Conservation (phyloP, 2,113 vertebrate species). For the Pardalotus punctatus region DNA sequence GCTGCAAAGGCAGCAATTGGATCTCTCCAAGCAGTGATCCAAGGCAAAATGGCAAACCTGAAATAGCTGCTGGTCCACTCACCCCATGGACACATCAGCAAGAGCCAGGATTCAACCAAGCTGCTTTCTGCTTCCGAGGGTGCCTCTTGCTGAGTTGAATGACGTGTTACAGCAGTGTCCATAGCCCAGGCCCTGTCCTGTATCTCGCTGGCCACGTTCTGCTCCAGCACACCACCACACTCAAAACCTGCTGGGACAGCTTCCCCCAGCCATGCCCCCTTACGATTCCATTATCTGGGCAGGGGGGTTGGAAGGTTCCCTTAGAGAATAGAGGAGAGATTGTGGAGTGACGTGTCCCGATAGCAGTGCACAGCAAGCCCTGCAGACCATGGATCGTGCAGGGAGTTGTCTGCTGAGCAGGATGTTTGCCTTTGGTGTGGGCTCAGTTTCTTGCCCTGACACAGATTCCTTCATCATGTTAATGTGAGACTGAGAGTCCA, state of each 20-base stretch:
- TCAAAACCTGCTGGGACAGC: background rate
- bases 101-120: background rate
- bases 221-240: background rate
- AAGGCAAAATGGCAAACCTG: background rate
- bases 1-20: background rate
- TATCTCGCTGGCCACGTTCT: rapidly evolving
- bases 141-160: background rate
- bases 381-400: rapidly evolving
- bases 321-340: background rate
- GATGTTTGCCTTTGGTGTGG: background rate
- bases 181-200: background rate
- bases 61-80: background rate
- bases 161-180: background rate
- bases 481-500: background rate
- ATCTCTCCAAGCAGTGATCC: background rate
- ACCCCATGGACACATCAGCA: background rate
- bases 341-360: background rate
- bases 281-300: rapidly evolving
- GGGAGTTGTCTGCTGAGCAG: background rate
- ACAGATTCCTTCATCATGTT: background rate
- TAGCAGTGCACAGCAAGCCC: background rate
- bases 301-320: background rate
- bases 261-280: background rate
- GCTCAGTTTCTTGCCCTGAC: background rate
- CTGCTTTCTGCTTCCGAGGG: background rate